phyloP scores from a whole-genome alignment of 2,888 invertebrate genomes.

The Caenorhabditis japonica region DNA sequence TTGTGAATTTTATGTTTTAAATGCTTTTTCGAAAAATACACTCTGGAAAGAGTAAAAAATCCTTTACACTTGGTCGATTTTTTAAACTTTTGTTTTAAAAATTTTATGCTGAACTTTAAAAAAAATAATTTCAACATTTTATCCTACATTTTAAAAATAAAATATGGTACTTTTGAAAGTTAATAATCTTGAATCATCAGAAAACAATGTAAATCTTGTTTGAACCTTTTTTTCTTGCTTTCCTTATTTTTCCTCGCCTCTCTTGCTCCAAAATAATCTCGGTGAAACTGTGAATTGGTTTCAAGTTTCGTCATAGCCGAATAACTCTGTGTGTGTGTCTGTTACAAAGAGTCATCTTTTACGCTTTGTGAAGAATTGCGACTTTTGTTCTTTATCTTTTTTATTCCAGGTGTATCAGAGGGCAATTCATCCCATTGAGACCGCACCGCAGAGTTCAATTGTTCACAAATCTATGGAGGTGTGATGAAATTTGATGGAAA shows the following conservation, averaged over 20 bases:
- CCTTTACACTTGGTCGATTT: slow-evolving; percentile 34
- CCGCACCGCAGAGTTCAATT: slow-evolving; percentile 2
- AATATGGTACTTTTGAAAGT: too few relatives aligned
- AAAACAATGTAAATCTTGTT: too few relatives aligned
- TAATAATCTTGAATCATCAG: too few relatives aligned
- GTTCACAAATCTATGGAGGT: slow-evolving; percentile 25
- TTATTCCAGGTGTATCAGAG: slow-evolving; percentile 13
- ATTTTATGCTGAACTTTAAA: too few relatives aligned
- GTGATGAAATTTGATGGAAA: slow-evolving; percentile 65
- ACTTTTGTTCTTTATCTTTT: slow-evolving; percentile 16
- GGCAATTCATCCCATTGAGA: not conserved
- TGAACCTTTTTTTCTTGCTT: slow-evolving; percentile 3
- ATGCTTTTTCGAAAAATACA: slow-evolving; percentile 41
- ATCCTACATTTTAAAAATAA: too few relatives aligned
- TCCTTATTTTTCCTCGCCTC: slow-evolving; percentile 4
- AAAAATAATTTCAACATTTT: too few relatives aligned
- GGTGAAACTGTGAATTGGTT: slow-evolving; percentile 37
- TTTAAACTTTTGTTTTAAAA: slow-evolving; percentile 2
- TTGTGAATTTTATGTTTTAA: slow-evolving; percentile 42
- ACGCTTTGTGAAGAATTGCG: not conserved
- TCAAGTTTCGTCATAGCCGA: slow-evolving; percentile 35
- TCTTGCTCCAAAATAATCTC: slow-evolving; percentile 30
- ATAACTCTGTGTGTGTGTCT: not conserved
- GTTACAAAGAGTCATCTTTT: slow-evolving; percentile 5
- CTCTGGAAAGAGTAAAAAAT: slow-evolving; percentile 24